Evolutionary conservation across 2,888 invertebrate genomes (phyloP).

Genomic region (Drosophila neotestacea): DNA sequence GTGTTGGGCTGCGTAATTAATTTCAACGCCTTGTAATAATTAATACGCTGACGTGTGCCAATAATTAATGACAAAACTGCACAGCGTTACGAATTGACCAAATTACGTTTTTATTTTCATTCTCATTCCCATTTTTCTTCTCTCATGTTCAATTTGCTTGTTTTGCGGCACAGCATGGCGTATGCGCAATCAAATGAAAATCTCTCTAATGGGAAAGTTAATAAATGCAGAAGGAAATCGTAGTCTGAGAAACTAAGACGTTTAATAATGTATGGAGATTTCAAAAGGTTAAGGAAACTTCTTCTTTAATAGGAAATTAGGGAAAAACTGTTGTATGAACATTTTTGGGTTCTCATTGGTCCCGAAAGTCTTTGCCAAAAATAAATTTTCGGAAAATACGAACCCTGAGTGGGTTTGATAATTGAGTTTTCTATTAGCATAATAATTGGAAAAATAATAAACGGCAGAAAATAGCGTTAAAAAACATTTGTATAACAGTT

Average conservation of each 20-base stretch:
- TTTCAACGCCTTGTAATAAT: slow-evolving; percentile 75
- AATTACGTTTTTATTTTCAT: slow-evolving; percentile 33
- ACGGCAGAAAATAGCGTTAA: too few species aligned
- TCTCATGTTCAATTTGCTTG: slow-evolving; percentile 31
- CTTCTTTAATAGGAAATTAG: background rate
- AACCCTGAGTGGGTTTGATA: too few species aligned
- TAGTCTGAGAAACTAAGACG: background rate
- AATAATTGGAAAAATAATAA: too few species aligned
- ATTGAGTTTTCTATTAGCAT: too few species aligned
- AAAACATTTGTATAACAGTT: too few species aligned
- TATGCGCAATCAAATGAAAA: slow-evolving; percentile 17
- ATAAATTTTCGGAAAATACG: too few species aligned
- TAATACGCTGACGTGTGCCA: slow-evolving; percentile 60
- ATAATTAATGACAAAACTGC: slow-evolving; percentile 62
- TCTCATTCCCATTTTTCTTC: background rate
- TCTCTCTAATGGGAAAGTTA: background rate
- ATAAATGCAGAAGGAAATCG: slow-evolving; percentile 1
- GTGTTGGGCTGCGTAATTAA: slow-evolving; percentile 60
- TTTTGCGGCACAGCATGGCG: slow-evolving; percentile 9
- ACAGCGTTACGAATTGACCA: slow-evolving; percentile 27
- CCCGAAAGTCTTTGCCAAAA: too few species aligned
- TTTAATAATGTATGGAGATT: slow-evolving; percentile 8
- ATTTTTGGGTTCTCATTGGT: background rate
- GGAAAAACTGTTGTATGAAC: background rate
- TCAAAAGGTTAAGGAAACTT: background rate